phyloP scores from a whole-genome alignment of 2,113 vertebrate genomes.

The Atlantisia rogersi region DNA sequence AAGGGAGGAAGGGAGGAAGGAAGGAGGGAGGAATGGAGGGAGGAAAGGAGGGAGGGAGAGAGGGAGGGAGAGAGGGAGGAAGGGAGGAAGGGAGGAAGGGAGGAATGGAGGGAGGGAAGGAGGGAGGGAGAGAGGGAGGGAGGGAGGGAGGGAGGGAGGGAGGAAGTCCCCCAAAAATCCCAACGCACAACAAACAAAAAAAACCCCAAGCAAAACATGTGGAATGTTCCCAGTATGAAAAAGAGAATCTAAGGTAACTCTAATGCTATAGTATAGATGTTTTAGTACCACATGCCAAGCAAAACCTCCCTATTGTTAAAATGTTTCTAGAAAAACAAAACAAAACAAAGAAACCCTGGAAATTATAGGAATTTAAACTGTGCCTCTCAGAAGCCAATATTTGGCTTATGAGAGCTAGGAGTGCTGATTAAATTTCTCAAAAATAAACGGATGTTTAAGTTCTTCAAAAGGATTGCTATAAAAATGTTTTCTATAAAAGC shows the following conservation, averaged over 20 bases:
- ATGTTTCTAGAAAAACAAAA: background rate
- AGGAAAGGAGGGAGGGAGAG: background rate
- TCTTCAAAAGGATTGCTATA: background rate
- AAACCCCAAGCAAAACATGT: background rate
- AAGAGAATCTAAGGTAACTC: background rate
- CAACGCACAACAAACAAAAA: no score
- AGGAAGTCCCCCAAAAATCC: no score
- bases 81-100: no score
- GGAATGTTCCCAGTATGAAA: background rate
- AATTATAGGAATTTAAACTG: background rate
- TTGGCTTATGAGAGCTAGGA: background rate
- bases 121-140: no score
- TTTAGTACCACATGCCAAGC: rapidly evolving
- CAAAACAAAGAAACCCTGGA: background rate
- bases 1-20: no score
- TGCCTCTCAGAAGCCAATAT: background rate
- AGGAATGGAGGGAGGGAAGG: background rate
- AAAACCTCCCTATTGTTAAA: background rate
- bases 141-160: background rate
- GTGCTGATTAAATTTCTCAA: background rate
- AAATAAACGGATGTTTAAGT: background rate
- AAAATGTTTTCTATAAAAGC: background rate
- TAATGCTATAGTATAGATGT: background rate
- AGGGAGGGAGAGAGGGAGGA: no score
- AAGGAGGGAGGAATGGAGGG: no score